These are phyloP conservation scores for Nothoprocta pentlandii DNA, from an alignment of 2,113 vertebrate genomes.

Conservation along the genomic window DNA sequence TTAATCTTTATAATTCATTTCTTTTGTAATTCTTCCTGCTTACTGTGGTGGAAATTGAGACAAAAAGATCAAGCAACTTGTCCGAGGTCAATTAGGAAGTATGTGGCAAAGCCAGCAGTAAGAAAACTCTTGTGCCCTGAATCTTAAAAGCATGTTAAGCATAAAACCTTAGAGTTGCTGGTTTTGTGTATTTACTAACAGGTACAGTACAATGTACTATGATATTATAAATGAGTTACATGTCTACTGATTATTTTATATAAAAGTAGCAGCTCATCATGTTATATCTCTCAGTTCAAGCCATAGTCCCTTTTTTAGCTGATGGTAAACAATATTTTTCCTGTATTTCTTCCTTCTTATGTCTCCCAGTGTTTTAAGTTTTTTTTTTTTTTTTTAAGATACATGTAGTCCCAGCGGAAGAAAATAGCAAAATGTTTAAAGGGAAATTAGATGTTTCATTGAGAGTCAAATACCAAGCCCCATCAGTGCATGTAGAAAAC, in stretches of 20 bases:
- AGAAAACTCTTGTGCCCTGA: not conserved
- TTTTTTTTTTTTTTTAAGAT: not conserved
- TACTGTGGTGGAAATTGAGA: not conserved
- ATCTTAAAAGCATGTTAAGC: not conserved
- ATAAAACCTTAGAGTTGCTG: not conserved
- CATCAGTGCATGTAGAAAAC: not conserved
- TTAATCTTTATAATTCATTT: not conserved
- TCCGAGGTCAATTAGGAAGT: not conserved
- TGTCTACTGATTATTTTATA: conserved; percentile 36
- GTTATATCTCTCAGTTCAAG: not conserved
- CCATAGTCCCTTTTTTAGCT: not conserved
- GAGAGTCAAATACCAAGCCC: not conserved
- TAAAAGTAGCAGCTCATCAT: not conserved
- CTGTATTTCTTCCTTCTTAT: not conserved
- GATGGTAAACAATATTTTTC: not conserved
- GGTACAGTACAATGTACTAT: not conserved
- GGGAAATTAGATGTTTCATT: not conserved
- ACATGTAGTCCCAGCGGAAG: not conserved
- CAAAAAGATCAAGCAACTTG: not conserved
- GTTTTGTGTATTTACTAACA: not conserved
- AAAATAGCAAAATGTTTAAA: not conserved
- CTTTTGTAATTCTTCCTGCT: not conserved
- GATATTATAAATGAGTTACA: not conserved
- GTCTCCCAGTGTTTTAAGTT: not conserved
- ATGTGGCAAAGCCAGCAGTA: not conserved